Evolutionary conservation across 2,113 vertebrate species (phyloP).

Genomic region (Sminthopsis crassicaudata): DNA sequence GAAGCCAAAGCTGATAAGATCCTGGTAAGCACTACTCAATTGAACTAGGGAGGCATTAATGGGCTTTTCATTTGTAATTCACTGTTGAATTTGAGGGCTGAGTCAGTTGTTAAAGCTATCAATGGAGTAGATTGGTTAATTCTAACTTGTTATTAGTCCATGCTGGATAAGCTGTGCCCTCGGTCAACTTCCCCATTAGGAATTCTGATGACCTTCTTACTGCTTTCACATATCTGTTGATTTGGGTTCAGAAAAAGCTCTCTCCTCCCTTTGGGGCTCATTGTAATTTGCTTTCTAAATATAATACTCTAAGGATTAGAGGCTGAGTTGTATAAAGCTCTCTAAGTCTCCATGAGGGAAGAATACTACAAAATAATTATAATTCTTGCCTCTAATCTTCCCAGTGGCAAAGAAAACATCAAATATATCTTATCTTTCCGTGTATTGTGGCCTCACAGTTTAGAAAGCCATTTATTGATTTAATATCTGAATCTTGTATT

Average conservation of each 20-base stretch:
- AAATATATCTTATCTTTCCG: conserved; percentile 29
- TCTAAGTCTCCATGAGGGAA: not conserved
- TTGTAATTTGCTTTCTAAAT: not conserved
- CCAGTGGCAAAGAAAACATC: not conserved
- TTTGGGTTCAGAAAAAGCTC: not conserved
- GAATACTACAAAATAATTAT: not conserved
- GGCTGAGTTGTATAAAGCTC: not conserved
- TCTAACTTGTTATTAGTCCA: not conserved
- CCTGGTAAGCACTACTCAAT: conserved; percentile 85
- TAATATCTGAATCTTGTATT: conserved; percentile 42
- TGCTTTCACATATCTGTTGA: not conserved
- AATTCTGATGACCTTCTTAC: not conserved
- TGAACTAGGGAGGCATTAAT: not conserved
- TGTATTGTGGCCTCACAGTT: conserved; percentile 18
- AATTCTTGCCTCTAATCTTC: conserved; percentile 3
- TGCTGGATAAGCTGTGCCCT: not conserved
- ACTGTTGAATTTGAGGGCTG: not conserved
- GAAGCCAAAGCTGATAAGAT: conserved; percentile 98
- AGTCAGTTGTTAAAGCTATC: not conserved
- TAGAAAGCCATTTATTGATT: conserved; percentile 34
- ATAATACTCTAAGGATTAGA: conserved; percentile 1
- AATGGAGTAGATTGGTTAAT: not conserved
- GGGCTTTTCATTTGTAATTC: not conserved
- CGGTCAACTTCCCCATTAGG: not conserved
- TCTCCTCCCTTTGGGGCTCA: not conserved